Conservation (phyloP, 2,113 vertebrate species). For the Nettapus auritus region DNA sequence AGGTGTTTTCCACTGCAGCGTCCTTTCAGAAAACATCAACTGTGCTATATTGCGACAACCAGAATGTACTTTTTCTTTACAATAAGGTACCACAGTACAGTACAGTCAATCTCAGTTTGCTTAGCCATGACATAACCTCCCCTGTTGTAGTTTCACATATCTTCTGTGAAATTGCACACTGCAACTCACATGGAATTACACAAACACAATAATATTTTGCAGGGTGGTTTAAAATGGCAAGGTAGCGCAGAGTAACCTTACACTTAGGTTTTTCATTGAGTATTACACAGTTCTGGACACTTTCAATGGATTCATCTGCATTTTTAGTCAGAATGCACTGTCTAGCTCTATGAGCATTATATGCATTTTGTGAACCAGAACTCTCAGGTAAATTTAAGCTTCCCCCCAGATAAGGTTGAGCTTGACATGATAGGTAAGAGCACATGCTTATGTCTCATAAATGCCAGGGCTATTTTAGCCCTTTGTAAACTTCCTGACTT, state of each 20-base stretch:
- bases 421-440: not conserved
- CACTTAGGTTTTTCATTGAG: not conserved
- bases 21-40: constrained; percentile 23
- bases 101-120: not conserved
- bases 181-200: not conserved
- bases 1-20: not conserved
- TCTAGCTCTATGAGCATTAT: not conserved
- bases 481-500: not conserved
- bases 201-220: not conserved
- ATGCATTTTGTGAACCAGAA: not conserved
- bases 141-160: not conserved
- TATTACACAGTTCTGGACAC: not conserved
- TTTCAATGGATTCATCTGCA: not conserved
- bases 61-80: not conserved
- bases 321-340: not conserved
- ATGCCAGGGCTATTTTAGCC: not conserved
- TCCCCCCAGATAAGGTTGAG: not conserved
- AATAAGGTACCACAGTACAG: not conserved
- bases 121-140: not conserved
- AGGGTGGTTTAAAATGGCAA: not conserved
- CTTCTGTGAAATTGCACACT: not conserved
- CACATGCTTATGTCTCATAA: not conserved
- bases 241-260: not conserved
- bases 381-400: not conserved
- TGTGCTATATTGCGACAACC: not conserved